Percentiles rank a stretch among this genome's conserved stretches.
phyloP scores from a whole-genome alignment of 2,888 invertebrate species.

The Augochlorella aurata region DNA sequence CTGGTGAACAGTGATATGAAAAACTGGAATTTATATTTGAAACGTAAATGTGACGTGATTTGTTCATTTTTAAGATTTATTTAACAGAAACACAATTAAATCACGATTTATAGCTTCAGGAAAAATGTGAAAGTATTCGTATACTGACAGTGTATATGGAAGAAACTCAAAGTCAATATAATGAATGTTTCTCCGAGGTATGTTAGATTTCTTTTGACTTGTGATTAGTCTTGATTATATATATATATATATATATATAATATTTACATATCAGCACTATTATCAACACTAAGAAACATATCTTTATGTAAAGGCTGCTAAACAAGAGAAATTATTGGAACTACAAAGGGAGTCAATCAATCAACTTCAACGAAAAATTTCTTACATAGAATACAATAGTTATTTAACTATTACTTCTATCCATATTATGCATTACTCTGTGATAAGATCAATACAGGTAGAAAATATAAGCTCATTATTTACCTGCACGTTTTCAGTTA shows the following conservation, averaged over 20 bases:
- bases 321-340: slow-evolving; percentile 74
- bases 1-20: background rate
- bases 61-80: slow-evolving; percentile 9
- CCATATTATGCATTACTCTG: slow-evolving; percentile 72
- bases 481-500: background rate
- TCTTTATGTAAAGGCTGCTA: slow-evolving; percentile 72
- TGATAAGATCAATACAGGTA: slow-evolving; percentile 76
- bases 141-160: slow-evolving; percentile 69
- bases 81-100: slow-evolving; percentile 27
- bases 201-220: slow-evolving; percentile 22
- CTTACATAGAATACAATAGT: slow-evolving; percentile 66
- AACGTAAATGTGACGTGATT: background rate
- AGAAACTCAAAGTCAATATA: slow-evolving; percentile 76
- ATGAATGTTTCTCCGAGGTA: slow-evolving; percentile 77
- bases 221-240: slow-evolving; percentile 5
- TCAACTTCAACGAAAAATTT: slow-evolving; percentile 71
- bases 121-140: slow-evolving; percentile 72
- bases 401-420: slow-evolving; percentile 64
- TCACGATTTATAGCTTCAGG: slow-evolving; percentile 71
- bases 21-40: slow-evolving; percentile 25
- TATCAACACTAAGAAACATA: too few species aligned
- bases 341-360: slow-evolving; percentile 74
- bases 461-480: slow-evolving; percentile 16
- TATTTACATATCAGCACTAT: too few species aligned
- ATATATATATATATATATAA: background rate